phyloP scores from a whole-genome alignment of 2,888 invertebrate genomes.

The Cheilosia variabilis region DNA sequence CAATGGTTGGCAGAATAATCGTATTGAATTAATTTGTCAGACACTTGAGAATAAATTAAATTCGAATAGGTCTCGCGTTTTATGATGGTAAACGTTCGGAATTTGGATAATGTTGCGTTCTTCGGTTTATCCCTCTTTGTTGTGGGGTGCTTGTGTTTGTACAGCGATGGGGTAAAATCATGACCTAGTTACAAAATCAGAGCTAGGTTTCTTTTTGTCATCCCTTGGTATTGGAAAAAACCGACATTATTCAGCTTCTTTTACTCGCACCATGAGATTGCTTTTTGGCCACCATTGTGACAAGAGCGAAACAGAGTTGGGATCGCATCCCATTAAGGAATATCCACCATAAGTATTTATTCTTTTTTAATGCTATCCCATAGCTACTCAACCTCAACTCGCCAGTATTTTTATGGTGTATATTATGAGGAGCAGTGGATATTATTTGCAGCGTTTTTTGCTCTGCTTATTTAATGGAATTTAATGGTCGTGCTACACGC shows the following conservation, averaged over 20 bases:
- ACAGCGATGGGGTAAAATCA: too few relatives aligned
- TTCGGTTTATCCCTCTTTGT: too few relatives aligned
- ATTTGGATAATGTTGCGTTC: too few relatives aligned
- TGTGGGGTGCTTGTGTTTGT: too few relatives aligned
- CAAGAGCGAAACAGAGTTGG: slow-evolving; percentile 9
- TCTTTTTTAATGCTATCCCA: slow-evolving; percentile 39
- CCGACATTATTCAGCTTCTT: too few relatives aligned
- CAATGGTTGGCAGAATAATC: not conserved
- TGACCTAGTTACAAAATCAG: too few relatives aligned
- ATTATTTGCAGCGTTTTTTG: slow-evolving; percentile 6
- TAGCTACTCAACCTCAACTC: slow-evolving; percentile 12
- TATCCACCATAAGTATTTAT: slow-evolving; percentile 14
- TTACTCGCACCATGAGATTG: too few relatives aligned
- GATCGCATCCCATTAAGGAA: slow-evolving; percentile 26
- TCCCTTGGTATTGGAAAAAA: too few relatives aligned
- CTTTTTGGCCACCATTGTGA: slow-evolving; percentile 4
- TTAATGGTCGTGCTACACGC: slow-evolving; percentile 45
- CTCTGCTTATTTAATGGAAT: slow-evolving; percentile 29
- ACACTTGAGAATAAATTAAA: not conserved
- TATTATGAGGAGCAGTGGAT: slow-evolving; percentile 28
- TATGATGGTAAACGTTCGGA: not conserved
- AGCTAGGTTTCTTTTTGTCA: too few relatives aligned
- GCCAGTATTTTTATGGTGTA: slow-evolving; percentile 32
- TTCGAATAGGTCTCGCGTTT: not conserved
- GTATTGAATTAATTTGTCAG: slow-evolving; percentile 3